Conservation (phyloP, 2,113 vertebrate species). For the Lophochroa leadbeateri region DNA sequence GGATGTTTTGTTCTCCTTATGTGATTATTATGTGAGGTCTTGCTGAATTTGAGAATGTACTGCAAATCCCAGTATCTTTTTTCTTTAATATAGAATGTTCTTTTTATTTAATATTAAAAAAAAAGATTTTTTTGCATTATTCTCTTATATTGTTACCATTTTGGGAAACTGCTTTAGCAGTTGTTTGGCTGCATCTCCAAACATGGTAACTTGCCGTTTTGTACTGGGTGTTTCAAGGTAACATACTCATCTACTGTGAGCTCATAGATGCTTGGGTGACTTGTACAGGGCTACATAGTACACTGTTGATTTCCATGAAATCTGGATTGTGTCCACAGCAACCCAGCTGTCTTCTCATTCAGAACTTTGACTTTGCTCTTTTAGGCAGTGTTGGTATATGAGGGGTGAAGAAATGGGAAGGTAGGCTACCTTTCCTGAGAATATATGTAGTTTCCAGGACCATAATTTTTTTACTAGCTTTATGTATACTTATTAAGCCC, state of each 20-base stretch:
- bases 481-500: neutral
- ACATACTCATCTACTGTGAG: neutral
- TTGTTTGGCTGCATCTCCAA: neutral
- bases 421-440: neutral
- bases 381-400: neutral
- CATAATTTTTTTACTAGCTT: neutral
- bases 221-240: neutral
- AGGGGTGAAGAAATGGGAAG: neutral
- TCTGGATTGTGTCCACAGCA: fast-evolving
- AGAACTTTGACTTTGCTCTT: neutral
- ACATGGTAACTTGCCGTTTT: neutral
- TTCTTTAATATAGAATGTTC: neutral
- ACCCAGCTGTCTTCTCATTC: neutral
- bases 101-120: neutral
- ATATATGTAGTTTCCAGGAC: neutral
- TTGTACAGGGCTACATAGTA: neutral
- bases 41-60: neutral
- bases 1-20: neutral
- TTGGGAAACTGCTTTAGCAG: neutral
- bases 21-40: neutral
- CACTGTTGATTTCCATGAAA: neutral
- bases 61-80: neutral
- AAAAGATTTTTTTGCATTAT: neutral
- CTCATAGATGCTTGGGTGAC: neutral
- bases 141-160: neutral